phyloP scores from a whole-genome alignment of 1,140 invertebrate species.

The Hylaeus anthracinus region DNA sequence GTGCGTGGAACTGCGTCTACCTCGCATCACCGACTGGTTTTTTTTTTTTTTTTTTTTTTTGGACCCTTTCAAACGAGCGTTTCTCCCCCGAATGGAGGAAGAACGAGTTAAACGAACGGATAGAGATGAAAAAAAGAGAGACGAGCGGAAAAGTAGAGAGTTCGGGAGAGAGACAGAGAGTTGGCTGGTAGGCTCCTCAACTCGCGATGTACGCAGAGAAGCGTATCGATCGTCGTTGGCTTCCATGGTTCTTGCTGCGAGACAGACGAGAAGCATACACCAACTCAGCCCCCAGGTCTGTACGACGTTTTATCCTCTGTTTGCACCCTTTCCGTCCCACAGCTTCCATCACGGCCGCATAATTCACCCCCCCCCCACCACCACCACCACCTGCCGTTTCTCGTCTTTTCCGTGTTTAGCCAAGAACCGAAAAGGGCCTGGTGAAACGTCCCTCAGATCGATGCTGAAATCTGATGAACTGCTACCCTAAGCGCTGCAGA shows the following conservation, averaged over 20 bases:
- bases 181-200: slow-evolving; percentile 67
- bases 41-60: background rate
- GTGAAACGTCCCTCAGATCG: slow-evolving; percentile 14
- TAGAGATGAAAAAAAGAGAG: background rate
- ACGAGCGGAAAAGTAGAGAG: background rate
- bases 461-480: slow-evolving; percentile 8
- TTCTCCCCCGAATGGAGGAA: background rate
- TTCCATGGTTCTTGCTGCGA: slow-evolving; percentile 58
- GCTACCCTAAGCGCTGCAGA: no score
- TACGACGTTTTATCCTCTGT: slow-evolving; percentile 51
- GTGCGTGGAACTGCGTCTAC: no score
- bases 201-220: slow-evolving; percentile 69
- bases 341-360: slow-evolving; percentile 72
- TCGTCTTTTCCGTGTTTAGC: slow-evolving; percentile 47
- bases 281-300: slow-evolving; percentile 64
- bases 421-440: slow-evolving; percentile 38
- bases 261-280: slow-evolving; percentile 79
- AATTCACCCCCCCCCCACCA: slow-evolving; percentile 55
- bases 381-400: background rate
- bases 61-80: background rate
- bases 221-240: slow-evolving; percentile 60
- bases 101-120: background rate
- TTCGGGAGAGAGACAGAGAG: background rate
- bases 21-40: background rate
- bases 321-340: slow-evolving; percentile 61